Conservation (phyloP, 1,140 invertebrate species). For the Anoplophora glabripennis region DNA sequence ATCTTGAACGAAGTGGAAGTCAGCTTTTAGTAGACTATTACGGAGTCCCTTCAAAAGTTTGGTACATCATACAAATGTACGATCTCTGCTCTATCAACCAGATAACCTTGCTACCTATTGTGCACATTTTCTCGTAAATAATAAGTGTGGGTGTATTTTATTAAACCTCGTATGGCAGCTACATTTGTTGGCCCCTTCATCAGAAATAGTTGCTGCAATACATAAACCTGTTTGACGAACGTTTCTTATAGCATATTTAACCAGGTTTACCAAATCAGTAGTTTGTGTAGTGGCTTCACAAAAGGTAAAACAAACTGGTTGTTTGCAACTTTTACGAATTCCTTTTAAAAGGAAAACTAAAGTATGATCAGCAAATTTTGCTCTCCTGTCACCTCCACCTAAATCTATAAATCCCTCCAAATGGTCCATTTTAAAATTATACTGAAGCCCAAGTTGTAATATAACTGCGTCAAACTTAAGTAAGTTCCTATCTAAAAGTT, state of each 20-base stretch:
- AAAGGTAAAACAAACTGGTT: constrained; percentile 15
- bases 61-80: constrained; percentile 22
- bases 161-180: no score
- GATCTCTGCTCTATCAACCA: constrained; percentile 19
- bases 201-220: no score
- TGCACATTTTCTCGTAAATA: no score
- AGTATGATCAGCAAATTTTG: constrained; percentile 8
- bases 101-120: constrained; percentile 14
- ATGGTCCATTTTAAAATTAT: not conserved
- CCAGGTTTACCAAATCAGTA: no score
- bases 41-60: constrained; percentile 25
- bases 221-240: no score
- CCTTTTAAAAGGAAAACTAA: not conserved
- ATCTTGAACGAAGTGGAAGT: constrained; percentile 16
- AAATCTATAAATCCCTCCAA: not conserved
- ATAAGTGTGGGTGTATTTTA: no score
- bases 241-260: no score
- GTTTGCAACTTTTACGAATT: constrained; percentile 10
- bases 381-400: not conserved
- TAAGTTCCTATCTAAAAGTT: constrained; percentile 1
- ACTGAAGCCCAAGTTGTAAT: no score
- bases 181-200: no score
- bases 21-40: constrained; percentile 23
- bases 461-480: no score
- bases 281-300: constrained; percentile 9